phyloP scores from a whole-genome alignment of 2,888 invertebrate species.

The Andricus quercusramuli region DNA sequence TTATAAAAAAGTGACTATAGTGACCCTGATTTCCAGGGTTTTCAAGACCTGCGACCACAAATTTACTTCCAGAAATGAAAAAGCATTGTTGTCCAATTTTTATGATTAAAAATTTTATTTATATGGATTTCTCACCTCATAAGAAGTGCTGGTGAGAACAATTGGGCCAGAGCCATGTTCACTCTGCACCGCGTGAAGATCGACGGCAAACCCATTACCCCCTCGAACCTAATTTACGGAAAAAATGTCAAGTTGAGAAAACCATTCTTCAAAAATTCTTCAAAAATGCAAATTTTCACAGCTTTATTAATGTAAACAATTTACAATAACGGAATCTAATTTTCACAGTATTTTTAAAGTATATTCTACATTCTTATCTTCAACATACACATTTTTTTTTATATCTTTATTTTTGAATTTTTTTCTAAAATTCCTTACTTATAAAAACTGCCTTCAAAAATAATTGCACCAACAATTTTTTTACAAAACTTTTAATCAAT shows the following conservation, averaged over 20 bases:
- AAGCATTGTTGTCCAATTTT: background rate
- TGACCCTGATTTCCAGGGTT: too few relatives aligned
- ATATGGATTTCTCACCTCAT: constrained; percentile 63
- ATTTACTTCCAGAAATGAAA: too few relatives aligned
- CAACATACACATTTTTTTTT: too few relatives aligned
- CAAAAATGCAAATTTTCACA: background rate
- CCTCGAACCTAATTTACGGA: constrained; percentile 43
- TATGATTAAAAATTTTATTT: background rate
- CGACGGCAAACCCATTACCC: constrained; percentile 67
- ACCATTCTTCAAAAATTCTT: background rate
- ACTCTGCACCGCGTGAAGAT: constrained; percentile 70
- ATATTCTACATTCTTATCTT: too few relatives aligned
- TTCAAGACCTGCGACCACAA: too few relatives aligned
- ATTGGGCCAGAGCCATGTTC: constrained; percentile 70
- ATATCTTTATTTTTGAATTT: background rate
- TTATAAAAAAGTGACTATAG: too few relatives aligned
- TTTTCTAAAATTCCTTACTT: background rate
- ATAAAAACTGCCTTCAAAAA: too few relatives aligned
- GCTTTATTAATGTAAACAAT: too few relatives aligned
- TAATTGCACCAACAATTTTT: background rate
- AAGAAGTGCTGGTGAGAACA: constrained; percentile 68
- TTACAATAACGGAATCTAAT: too few relatives aligned
- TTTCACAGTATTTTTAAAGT: too few relatives aligned
- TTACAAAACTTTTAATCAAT: background rate
- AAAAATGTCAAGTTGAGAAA: background rate